Conservation (phyloP, 2,113 vertebrate species). For the Eurystomus gularis region DNA sequence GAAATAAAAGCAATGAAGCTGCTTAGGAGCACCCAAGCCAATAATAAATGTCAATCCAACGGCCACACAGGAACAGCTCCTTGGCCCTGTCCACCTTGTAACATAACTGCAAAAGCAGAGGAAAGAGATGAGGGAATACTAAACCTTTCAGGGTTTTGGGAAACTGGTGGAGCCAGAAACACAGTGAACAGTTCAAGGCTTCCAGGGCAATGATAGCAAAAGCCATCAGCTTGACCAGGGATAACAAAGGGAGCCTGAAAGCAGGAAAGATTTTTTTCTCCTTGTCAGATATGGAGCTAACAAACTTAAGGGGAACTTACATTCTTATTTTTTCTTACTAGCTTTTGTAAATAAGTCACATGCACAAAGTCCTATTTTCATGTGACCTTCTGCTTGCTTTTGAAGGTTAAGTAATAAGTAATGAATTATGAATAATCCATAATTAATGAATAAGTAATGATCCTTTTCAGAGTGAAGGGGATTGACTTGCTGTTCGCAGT, state of each 20-base stretch:
- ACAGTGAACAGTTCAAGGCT: neutral
- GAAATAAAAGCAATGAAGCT: neutral
- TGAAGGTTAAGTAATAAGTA: slow-evolving; percentile 61
- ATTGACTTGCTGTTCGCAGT: neutral
- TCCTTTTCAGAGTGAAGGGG: neutral
- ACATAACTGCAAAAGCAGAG: neutral
- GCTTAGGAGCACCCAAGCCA: neutral
- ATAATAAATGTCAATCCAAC: neutral
- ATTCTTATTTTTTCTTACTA: neutral
- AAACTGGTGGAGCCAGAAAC: neutral
- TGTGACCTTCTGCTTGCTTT: slow-evolving; percentile 31
- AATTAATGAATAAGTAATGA: slow-evolving; percentile 54
- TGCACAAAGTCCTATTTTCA: neutral
- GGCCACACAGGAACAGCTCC: neutral
- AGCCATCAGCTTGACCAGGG: neutral
- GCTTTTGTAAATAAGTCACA: slow-evolving; percentile 18
- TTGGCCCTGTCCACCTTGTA: neutral
- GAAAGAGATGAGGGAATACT: neutral
- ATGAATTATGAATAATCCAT: slow-evolving; percentile 59
- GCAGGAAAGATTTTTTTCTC: neutral
- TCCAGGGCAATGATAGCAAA: neutral
- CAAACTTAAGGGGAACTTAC: neutral
- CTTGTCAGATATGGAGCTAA: neutral
- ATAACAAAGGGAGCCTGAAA: neutral
- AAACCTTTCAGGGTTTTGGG: neutral